Base-by-base conservation (phyloP, 1,140 invertebrate genomes). In the Proales similis region DNA sequence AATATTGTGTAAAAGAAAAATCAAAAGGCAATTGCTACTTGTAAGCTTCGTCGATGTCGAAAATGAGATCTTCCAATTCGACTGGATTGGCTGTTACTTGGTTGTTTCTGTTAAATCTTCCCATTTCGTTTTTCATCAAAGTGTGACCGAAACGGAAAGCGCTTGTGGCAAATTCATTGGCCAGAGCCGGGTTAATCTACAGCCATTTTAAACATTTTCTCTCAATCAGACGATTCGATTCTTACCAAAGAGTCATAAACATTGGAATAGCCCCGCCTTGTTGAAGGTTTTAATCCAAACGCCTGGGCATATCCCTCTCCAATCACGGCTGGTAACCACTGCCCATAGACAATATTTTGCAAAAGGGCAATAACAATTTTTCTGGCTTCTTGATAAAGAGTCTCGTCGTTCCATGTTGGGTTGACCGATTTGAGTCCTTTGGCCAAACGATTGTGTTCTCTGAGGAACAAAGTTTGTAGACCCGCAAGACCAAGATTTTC, bases 321-420 rank as follows among this genome's bases (percentile, higher is more conserved):
- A 4, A 95, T 78, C 5, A 94, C 75, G 69, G 93, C 87, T 14
- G 91, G 91, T 48, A 96, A 74, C 74, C 90, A 96, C 77, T 95
- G 90, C 69, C 90, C 91, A 74, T 85, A 94, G 0, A 88, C 91
- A 39, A 95, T 86, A 68, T 94, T 89, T 72, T 95, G 90, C 47
- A 90, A 84, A 71, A 87, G 82, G 2, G 89, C 91, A 46, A 90
- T 87, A 46, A 86, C 82, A 67, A 96, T 89, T 36, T 88, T 81
- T 64, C 90, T 79, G 0, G 88, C 77, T 79, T 95, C 90, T 78
- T 85, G 70, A 47, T 72, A 74, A 4, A 68, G 19, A 11, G 33
- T 66, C 27, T 68, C 65, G 47, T 69, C 67, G 22, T 62, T 45
- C 66, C 65, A 66, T 12, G 51, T 5, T 1, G 64, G 63, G 29